Conservation (phyloP, 2,888 invertebrate species). For the Brachypalpus laphriformis region DNA sequence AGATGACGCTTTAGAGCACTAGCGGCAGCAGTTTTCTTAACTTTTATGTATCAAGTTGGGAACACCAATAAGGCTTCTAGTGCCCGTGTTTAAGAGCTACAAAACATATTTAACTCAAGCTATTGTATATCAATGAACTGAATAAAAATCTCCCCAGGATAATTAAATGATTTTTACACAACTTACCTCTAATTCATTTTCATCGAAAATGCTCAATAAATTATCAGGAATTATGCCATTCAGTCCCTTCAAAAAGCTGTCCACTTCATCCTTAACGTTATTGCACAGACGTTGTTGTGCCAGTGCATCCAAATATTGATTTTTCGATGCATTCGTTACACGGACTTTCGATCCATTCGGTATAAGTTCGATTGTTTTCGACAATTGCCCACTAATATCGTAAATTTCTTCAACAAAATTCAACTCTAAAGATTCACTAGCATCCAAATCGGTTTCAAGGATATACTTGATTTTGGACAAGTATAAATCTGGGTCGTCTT, state of each 20-base stretch:
- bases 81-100: too few species aligned
- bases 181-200: slow-evolving; percentile 95
- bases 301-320: slow-evolving; percentile 92
- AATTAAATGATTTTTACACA: not conserved
- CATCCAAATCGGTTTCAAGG: slow-evolving; percentile 93
- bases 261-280: slow-evolving; percentile 92
- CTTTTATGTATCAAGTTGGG: too few species aligned
- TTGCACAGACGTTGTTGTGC: slow-evolving; percentile 94
- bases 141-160: too few species aligned
- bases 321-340: slow-evolving; percentile 85
- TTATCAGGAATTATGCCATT: slow-evolving; percentile 96
- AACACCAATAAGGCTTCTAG: too few species aligned
- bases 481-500: slow-evolving; percentile 97
- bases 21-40: too few species aligned
- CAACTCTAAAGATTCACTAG: slow-evolving; percentile 89
- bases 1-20: too few species aligned
- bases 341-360: slow-evolving; percentile 90
- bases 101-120: too few species aligned
- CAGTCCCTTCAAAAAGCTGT: slow-evolving; percentile 94
- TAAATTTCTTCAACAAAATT: slow-evolving; percentile 96
- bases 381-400: slow-evolving; percentile 89
- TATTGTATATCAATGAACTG: too few species aligned
- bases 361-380: slow-evolving; percentile 91
- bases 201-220: slow-evolving; percentile 96
- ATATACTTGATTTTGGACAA: slow-evolving; percentile 96